Conservation (phyloP, 2,888 invertebrate genomes). For the Leistus spinibarbis region DNA sequence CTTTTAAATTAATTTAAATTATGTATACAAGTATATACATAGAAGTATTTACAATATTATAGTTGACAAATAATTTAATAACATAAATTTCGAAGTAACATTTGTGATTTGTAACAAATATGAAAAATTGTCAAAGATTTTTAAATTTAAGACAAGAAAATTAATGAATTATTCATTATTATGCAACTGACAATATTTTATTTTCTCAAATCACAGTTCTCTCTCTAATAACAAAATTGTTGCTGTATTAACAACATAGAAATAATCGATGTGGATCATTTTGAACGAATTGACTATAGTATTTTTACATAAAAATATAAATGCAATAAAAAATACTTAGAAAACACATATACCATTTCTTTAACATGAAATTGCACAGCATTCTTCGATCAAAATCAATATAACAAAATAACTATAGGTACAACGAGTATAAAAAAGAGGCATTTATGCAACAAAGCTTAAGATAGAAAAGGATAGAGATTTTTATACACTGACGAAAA, state of each 20-base stretch:
- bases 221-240: constrained; percentile 1
- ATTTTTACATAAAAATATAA: constrained; percentile 27
- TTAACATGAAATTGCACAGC: constrained; percentile 33
- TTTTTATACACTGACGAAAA: constrained; percentile 4
- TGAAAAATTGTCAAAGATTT: not conserved
- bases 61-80: not conserved
- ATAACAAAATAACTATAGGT: constrained; percentile 22
- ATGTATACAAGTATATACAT: not conserved
- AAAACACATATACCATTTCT: constrained; percentile 32
- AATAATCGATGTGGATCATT: not conserved
- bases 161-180: too few relatives aligned
- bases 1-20: not conserved
- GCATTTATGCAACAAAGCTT: constrained; percentile 5
- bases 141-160: too few relatives aligned
- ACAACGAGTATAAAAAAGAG: constrained; percentile 20
- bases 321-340: constrained; percentile 25
- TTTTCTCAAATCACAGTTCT: not conserved
- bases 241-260: not conserved
- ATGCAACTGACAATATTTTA: too few relatives aligned
- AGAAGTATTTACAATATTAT: not conserved
- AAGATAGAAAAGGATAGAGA: not conserved
- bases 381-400: constrained; percentile 9
- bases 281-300: constrained; percentile 23
- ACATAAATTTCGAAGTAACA: not conserved
- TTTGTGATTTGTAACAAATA: not conserved